Evolutionary conservation across 2,888 invertebrate species (phyloP), one percentile per base, ranked within the genome.

Genomic region (Homarus gammarus): DNA sequence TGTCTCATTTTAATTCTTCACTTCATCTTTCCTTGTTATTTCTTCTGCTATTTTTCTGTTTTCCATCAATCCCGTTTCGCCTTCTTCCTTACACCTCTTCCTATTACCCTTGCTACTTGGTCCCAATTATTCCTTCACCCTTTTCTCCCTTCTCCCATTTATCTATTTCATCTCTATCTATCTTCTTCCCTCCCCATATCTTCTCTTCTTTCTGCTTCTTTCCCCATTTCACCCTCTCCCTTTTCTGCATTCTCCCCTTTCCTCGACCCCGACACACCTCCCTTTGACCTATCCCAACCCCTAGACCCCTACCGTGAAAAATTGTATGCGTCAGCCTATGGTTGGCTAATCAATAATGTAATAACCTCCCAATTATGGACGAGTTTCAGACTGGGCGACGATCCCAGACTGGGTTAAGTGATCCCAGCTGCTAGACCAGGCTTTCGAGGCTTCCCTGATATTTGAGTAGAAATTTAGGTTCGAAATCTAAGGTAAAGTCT

Each of bases 271-370:
- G 40, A n/a, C 22, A 49, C n/a, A 27, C 22, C n/a, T n/a, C 75
- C 8, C n/a, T 33, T 36, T 33, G 31, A 18, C 31, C 44, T 75
- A 5, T n/a, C 40, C 75, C 75, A 8, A 2, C 75, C 64, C 27
- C 64, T 27, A 8, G 27, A 70, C 51, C 51, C 56, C 78, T 40
- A 36, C 33, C 31, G 73, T 87, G 87, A 87, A 75, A 87, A 77
- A 87, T 87, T 40, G 38, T 27, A 18, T 31, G 70, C 73, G 87
- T 82, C 82, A 87, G 87, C 87, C 82, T 82, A 87, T 75, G 51
- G 82, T 87, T 70, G 68, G 22, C 82, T 73, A 82, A 87, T 87
- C 87, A 81, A 87, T 82, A 87, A 82, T 82, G 56, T 82, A 87
- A 87, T 68, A 64, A 82, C 82, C 75, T 36, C n/a, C 82, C 82